Evolutionary conservation across 2,797 vertebrate genomes (phyloP).

Genomic region (Ctenosaura bakeri): DNA sequence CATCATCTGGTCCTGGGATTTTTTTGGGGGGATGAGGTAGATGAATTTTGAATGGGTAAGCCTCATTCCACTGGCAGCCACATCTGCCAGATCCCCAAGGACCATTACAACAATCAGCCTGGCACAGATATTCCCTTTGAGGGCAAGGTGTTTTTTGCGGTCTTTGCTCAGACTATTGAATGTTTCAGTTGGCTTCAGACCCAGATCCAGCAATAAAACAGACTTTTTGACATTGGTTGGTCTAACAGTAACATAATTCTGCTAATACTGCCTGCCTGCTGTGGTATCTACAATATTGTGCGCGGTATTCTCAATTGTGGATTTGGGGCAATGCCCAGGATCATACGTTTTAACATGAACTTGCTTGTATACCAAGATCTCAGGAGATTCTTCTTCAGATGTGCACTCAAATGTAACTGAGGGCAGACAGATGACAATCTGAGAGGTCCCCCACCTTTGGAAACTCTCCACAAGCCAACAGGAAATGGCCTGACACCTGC

Average conservation of each 20-base stretch:
- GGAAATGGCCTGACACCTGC: not conserved
- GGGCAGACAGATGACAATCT: not conserved
- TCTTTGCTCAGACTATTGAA: not conserved
- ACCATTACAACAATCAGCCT: not conserved
- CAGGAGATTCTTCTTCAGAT: not conserved
- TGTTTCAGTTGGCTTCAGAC: not conserved
- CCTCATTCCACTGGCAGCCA: not conserved
- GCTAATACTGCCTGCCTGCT: not conserved
- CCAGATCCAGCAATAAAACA: not conserved
- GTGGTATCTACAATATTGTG: not conserved
- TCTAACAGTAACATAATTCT: not conserved
- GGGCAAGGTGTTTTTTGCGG: not conserved
- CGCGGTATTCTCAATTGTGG: not conserved
- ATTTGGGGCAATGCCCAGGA: not conserved
- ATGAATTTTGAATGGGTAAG: not conserved
- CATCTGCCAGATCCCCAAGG: not conserved
- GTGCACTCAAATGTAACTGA: too few relatives aligned
- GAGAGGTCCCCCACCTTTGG: not conserved
- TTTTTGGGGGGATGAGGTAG: not conserved
- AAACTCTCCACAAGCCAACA: not conserved
- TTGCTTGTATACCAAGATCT: not conserved
- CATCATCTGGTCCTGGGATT: not conserved
- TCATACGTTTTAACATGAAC: not conserved
- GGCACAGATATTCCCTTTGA: not conserved
- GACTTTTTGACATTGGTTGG: not conserved